Evolutionary conservation across 2,113 vertebrate genomes (phyloP).

Genomic region (Dasyurus viverrinus): DNA sequence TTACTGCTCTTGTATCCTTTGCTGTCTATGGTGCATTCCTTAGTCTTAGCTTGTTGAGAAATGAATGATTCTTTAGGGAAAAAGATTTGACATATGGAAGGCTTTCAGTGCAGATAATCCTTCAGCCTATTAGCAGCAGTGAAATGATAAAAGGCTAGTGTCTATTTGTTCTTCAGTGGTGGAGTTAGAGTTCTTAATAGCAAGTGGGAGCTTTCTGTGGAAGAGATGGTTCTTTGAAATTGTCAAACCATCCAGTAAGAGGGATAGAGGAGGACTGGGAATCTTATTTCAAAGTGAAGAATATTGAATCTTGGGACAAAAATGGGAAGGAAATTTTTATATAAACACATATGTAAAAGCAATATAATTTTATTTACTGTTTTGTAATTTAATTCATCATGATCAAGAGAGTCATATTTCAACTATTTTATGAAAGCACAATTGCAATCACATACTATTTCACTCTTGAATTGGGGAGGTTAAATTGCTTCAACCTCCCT

Average conservation of each 20-base stretch:
- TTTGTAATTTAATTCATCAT: neutral
- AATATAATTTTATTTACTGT: neutral
- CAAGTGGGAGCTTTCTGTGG: neutral
- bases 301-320: neutral
- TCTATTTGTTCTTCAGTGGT: slow-evolving; percentile 11
- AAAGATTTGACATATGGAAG: neutral
- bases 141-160: neutral
- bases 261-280: fast-evolving
- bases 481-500: neutral
- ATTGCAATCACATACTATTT: neutral
- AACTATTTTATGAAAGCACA: neutral
- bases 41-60: slow-evolving; percentile 40
- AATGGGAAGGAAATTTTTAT: neutral
- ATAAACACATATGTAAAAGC: neutral
- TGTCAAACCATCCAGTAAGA: neutral
- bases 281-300: neutral
- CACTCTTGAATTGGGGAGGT: neutral
- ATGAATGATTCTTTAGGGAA: neutral
- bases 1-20: neutral
- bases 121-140: slow-evolving; percentile 36
- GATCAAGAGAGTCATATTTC: neutral
- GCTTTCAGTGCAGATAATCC: slow-evolving; percentile 12
- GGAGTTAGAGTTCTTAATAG: neutral
- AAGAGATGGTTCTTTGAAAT: neutral
- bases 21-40: neutral